These are phyloP conservation scores for Hesperia comma DNA, from an alignment of 2,888 invertebrate species.

Conservation along the genomic window DNA sequence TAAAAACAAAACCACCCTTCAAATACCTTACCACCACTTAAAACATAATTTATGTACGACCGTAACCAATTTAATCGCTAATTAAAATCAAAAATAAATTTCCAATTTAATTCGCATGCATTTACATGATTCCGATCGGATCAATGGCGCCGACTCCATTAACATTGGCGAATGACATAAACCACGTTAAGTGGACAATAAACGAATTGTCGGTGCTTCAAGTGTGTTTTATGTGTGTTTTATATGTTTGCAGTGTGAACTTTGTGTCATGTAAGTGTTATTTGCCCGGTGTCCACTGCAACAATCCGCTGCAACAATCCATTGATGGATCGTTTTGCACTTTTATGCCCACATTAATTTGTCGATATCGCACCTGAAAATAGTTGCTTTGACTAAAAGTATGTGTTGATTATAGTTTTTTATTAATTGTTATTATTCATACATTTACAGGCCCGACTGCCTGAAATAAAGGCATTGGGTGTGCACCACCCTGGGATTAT, in stretches of 20 bases:
- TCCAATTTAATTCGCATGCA: not conserved
- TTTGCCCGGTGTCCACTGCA: too few relatives aligned
- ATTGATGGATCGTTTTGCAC: too few relatives aligned
- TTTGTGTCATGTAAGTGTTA: not conserved
- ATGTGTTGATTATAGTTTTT: too few relatives aligned
- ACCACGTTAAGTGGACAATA: constrained; percentile 12
- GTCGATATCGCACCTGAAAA: too few relatives aligned
- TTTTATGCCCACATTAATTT: too few relatives aligned
- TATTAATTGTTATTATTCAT: too few relatives aligned
- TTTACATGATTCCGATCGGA: not conserved
- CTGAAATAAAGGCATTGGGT: too few relatives aligned
- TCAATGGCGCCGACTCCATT: constrained; percentile 8
- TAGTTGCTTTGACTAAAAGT: too few relatives aligned
- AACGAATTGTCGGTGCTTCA: constrained; percentile 16
- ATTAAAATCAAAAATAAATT: constrained; percentile 7
- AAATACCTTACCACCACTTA: not conserved
- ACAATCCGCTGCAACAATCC: too few relatives aligned
- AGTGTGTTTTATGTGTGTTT: constrained; percentile 18
- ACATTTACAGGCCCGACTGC: too few relatives aligned
- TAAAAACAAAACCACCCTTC: too few relatives aligned
- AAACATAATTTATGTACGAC: not conserved
- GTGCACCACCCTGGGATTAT: too few relatives aligned
- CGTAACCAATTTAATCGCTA: not conserved
- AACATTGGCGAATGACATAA: constrained; percentile 17
- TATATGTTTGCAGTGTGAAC: not conserved